Conservation (phyloP, 1,140 invertebrate species). For the Leptinotarsa lineolata region DNA sequence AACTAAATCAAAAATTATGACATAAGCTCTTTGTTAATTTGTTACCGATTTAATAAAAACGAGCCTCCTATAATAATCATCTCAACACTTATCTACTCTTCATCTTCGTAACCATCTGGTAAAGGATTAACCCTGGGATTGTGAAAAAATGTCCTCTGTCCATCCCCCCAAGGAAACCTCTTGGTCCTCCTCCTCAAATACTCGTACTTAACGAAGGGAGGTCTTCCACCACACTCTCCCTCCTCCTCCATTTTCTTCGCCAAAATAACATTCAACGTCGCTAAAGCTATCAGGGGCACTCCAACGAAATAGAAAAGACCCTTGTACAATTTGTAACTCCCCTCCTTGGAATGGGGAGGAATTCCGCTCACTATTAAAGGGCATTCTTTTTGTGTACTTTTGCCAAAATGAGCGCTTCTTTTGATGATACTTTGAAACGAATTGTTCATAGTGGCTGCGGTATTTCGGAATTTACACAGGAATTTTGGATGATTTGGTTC, state of each 20-base stretch:
- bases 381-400: not conserved
- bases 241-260: not conserved
- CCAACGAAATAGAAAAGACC: constrained; percentile 8
- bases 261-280: not conserved
- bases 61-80: too few relatives aligned
- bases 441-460: not conserved
- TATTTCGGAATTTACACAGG: not conserved
- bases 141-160: constrained; percentile 79
- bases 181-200: constrained; percentile 70
- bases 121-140: constrained; percentile 78
- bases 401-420: not conserved
- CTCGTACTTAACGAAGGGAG: constrained; percentile 64
- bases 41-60: too few relatives aligned
- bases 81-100: not conserved
- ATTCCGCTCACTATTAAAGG: not conserved
- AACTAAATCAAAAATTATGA: too few relatives aligned
- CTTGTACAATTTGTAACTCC: constrained; percentile 26
- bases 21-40: too few relatives aligned
- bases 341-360: constrained; percentile 7
- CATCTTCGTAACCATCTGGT: constrained; percentile 70
- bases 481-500: not conserved
- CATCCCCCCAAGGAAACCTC: constrained; percentile 87
- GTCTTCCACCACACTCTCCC: constrained; percentile 23
- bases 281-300: not conserved
- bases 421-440: not conserved